phyloP scores from a whole-genome alignment of 2,888 invertebrate genomes.

The Malacosoma neustria region DNA sequence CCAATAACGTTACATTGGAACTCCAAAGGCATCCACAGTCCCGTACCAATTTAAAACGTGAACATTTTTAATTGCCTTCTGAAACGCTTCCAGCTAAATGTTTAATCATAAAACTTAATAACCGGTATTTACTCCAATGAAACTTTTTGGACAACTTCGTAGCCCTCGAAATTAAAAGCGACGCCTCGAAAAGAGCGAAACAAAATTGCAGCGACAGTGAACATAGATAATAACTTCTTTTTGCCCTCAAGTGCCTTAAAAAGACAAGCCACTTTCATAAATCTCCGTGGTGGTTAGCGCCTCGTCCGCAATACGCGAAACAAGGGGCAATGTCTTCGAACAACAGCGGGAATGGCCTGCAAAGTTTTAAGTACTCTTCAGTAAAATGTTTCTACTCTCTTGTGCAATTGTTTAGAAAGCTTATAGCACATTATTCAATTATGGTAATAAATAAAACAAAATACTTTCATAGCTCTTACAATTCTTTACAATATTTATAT shows the following conservation, averaged over 20 bases:
- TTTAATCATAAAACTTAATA: slow-evolving; percentile 24
- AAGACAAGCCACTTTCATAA: slow-evolving; percentile 58
- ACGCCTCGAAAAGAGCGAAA: slow-evolving; percentile 33
- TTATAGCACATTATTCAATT: too few species aligned
- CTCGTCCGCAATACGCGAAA: slow-evolving; percentile 51
- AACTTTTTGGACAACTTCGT: slow-evolving; percentile 27
- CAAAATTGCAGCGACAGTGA: slow-evolving; percentile 39
- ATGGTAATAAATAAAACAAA: too few species aligned
- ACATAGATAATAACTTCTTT: slow-evolving; percentile 50
- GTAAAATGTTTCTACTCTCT: slow-evolving; percentile 49
- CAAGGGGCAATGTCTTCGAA: slow-evolving; percentile 43
- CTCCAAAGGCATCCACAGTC: too few species aligned
- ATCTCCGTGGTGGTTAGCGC: slow-evolving; percentile 56
- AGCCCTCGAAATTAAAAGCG: slow-evolving; percentile 34
- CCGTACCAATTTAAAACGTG: slow-evolving; percentile 21
- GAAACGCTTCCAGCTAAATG: slow-evolving; percentile 18
- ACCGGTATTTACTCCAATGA: slow-evolving; percentile 30
- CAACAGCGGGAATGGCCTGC: slow-evolving; percentile 37
- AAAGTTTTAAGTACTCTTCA: slow-evolving; percentile 56
- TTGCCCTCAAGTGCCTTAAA: slow-evolving; percentile 43
- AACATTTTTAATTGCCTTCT: slow-evolving; percentile 27
- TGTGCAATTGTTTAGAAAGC: slow-evolving; percentile 37
- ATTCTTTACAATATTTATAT: too few species aligned
- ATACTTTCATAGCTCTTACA: too few species aligned
- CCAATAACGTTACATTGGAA: too few species aligned